Evolutionary conservation across 2,113 vertebrate genomes (phyloP).

Genomic region (Rhea americana): DNA sequence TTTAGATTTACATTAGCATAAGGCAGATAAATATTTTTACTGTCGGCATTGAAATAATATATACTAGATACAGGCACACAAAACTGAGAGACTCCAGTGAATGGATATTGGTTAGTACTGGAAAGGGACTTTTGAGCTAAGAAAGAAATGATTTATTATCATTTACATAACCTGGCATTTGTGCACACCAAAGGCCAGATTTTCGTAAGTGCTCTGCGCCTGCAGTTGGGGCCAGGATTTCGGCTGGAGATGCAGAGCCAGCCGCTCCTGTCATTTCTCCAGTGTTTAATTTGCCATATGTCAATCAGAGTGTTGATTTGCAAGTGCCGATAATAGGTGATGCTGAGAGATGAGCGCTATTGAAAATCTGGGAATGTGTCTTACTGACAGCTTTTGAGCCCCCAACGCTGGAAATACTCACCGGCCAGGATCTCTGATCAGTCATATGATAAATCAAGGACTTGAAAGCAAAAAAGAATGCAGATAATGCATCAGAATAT

Average conservation of each 20-base stretch:
- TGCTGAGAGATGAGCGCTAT: constrained; percentile 28
- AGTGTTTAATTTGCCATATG: constrained; percentile 68
- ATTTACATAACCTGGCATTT: constrained; percentile 58
- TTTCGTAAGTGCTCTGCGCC: constrained; percentile 32
- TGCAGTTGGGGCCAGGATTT: constrained; percentile 49
- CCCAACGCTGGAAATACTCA: not conserved
- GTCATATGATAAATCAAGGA: not conserved
- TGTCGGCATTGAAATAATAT: not conserved
- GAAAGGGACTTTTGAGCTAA: constrained; percentile 33
- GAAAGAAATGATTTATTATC: constrained; percentile 49
- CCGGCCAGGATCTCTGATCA: constrained; percentile 38
- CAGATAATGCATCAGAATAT: constrained; percentile 19
- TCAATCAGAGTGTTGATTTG: constrained; percentile 62
- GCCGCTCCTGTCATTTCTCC: not conserved
- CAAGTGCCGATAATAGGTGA: constrained; percentile 43
- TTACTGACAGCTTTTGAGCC: constrained; percentile 42
- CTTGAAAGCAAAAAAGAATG: constrained; percentile 29
- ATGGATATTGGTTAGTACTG: not conserved
- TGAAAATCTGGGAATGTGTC: constrained; percentile 50
- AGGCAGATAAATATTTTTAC: constrained; percentile 39
- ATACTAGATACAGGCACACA: not conserved
- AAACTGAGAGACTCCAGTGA: not conserved
- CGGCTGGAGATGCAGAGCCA: not conserved
- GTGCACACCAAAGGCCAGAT: constrained; percentile 42
- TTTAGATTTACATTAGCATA: constrained; percentile 7